Percentiles rank a stretch among this genome's conserved stretches.
Conservation (phyloP, 2,797 vertebrate species). For the Microctenopoma steveboyesi region DNA sequence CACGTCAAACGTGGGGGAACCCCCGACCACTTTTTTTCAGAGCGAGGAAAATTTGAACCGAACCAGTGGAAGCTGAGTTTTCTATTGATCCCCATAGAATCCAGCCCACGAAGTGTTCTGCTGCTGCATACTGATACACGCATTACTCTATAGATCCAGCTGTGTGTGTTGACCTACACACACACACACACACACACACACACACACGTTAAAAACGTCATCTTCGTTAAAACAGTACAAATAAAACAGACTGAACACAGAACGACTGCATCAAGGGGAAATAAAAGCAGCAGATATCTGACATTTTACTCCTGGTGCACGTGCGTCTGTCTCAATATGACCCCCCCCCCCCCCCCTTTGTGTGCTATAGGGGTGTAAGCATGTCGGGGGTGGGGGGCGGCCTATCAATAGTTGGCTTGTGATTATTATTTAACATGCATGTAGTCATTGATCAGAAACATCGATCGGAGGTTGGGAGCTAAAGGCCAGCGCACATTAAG, state of each 20-base stretch:
- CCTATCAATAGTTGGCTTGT: conserved; percentile 83
- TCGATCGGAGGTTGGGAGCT: conserved; percentile 79
- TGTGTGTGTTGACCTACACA: conserved; percentile 20
- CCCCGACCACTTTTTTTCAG: conserved; percentile 21
- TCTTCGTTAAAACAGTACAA: too few relatives aligned
- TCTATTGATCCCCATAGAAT: conserved; percentile 76
- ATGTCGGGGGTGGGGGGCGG: conserved; percentile 6
- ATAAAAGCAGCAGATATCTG: too few relatives aligned
- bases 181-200: too few relatives aligned
- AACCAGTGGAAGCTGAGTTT: conserved; percentile 50
- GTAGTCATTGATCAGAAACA: conserved; percentile 80
- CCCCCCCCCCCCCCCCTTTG: neutral
- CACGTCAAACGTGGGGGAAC: conserved; percentile 3
- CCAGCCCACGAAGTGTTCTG: conserved; percentile 51
- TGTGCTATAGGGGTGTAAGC: conserved; percentile 30
- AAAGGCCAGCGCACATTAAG: conserved; percentile 83
- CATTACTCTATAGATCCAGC: conserved; percentile 74
- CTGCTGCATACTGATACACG: conserved; percentile 76
- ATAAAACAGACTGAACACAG: neutral
- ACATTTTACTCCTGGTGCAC: too few relatives aligned
- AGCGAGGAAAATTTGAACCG: conserved; percentile 28
- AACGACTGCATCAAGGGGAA: too few relatives aligned
- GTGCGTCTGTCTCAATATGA: neutral
- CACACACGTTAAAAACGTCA: too few relatives aligned
- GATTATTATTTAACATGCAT: conserved; percentile 88